A percentile compares a stretch with the other conserved stretches of the same genome.
phyloP scores from a whole-genome alignment of 2,797 vertebrate species.

The Fistularia commersonii region DNA sequence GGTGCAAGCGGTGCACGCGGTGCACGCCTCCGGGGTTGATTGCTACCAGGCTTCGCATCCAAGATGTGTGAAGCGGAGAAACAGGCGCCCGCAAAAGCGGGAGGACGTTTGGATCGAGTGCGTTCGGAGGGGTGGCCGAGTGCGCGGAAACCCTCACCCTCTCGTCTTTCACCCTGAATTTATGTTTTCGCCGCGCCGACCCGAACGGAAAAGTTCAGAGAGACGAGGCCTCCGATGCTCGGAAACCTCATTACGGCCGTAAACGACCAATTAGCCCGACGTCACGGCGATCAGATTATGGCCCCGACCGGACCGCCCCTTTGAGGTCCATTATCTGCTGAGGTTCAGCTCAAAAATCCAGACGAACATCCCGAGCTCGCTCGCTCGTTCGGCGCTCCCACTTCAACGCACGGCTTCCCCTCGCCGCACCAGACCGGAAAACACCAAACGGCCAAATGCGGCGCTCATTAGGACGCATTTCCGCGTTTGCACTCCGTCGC shows the following conservation, averaged over 20 bases:
- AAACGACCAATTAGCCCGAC: conserved; percentile 24
- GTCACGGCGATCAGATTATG: conserved; percentile 15
- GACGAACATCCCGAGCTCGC: conserved; percentile 40
- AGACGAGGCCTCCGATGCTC: conserved; percentile 13
- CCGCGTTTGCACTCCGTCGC: conserved; percentile 5
- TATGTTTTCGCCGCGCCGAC: no score
- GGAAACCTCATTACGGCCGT: conserved; percentile 16
- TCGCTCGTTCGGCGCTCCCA: conserved; percentile 44
- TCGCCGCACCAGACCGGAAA: conserved; percentile 48
- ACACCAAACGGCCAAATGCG: conserved; percentile 71
- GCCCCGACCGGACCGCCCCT: conserved; percentile 6
- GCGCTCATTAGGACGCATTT: conserved; percentile 50
- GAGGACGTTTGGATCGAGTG: no score
- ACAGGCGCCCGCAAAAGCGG: no score
- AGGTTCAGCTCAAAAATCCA: conserved; percentile 31
- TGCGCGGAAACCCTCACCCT: no score
- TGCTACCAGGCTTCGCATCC: no score
- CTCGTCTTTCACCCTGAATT: no score
- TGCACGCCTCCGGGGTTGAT: no score
- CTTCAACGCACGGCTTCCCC: conserved; percentile 60
- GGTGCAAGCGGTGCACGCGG: no score
- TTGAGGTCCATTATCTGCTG: conserved; percentile 25
- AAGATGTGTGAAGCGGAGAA: no score
- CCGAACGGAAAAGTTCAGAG: no score
- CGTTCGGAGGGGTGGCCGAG: no score